Base-by-base conservation (phyloP, 2,797 vertebrate species). In the Borostomias antarcticus region DNA sequence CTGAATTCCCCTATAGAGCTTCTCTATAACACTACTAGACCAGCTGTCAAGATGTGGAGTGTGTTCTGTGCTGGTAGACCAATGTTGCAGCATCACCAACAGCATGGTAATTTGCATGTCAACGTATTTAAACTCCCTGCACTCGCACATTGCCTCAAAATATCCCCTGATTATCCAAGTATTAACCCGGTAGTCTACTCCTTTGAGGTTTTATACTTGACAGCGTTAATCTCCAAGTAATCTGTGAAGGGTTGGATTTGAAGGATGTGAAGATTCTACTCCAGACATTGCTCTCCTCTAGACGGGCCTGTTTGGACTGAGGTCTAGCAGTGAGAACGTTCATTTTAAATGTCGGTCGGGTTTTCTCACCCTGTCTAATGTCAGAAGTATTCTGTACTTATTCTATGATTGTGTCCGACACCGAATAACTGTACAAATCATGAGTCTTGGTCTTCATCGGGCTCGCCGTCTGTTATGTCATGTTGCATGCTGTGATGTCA, bases 101-200 rank as follows among this genome's bases (percentile, higher is more conserved):
- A 76, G 81, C 85, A 88, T 84, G 80, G 66, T 57, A 9, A 71
- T 45, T 54, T 50, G 85, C 88, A 86, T 77, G 86, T 71, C 53
- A 47, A 79, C 66, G 61, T 61, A 58, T 76, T 66, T 57, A 68
- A 60, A 70, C 60, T 52, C 33, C 21, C 51, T 48, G 53, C 26
- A 30, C 28, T 47, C 33, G 30, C 63, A 65, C 15, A 58, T 69
- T 68, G 45, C 37, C 56, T 72, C 58, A 17, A 17, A 72, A 64
- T 58, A 52, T 68, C 59, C 73, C 50, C 57, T 67, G 26, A 64
- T 76, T 59, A 74, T 69, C 43, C n/a, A 62, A 76, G 62, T 66
- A 48, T 75, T 71, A 62, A 40, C 70, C n/a, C 67, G 63, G 59
- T 28, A 10, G 56, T 61, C 29, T 33, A 33, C 60, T 77, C 30